Percentiles rank a stretch among this genome's conserved stretches.
phyloP scores from a whole-genome alignment of 2,888 invertebrate genomes.

The Metallyticus violacea region DNA sequence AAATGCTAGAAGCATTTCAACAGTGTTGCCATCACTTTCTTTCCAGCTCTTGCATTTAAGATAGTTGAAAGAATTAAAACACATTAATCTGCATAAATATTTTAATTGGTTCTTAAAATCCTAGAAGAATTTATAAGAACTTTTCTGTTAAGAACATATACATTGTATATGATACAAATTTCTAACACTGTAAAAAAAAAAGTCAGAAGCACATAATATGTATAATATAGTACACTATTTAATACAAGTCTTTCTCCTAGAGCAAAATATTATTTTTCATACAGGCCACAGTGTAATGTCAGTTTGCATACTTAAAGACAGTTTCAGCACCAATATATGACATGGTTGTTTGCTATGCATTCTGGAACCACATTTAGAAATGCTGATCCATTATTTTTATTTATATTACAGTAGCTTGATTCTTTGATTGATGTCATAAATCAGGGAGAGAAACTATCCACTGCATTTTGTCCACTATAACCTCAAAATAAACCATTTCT shows the following conservation, averaged over 20 bases:
- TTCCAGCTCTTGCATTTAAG: no score
- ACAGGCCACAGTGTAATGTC: background rate
- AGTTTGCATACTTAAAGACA: background rate
- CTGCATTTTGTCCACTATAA: no score
- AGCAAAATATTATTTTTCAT: slow-evolving; percentile 4
- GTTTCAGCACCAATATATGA: background rate
- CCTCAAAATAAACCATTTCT: no score
- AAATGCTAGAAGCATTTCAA: no score
- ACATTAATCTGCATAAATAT: slow-evolving; percentile 13
- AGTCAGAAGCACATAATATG: slow-evolving; percentile 2
- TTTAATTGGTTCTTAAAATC: slow-evolving; percentile 21
- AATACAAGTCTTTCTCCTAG: background rate
- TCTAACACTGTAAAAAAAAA: slow-evolving; percentile 1
- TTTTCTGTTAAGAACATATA: slow-evolving; percentile 19
- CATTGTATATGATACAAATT: slow-evolving; percentile 23
- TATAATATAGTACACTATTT: slow-evolving; percentile 7
- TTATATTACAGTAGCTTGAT: no score
- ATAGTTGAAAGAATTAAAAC: background rate
- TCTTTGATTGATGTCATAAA: no score
- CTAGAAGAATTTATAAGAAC: slow-evolving; percentile 17
- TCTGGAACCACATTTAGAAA: background rate
- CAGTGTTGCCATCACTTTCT: no score
- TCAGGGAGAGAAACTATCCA: no score
- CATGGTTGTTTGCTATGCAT: background rate
- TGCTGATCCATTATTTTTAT: background rate